Evolutionary conservation across 1,140 invertebrate genomes (phyloP), one percentile per base, ranked within the genome.

Genomic region (Myzus persicae): DNA sequence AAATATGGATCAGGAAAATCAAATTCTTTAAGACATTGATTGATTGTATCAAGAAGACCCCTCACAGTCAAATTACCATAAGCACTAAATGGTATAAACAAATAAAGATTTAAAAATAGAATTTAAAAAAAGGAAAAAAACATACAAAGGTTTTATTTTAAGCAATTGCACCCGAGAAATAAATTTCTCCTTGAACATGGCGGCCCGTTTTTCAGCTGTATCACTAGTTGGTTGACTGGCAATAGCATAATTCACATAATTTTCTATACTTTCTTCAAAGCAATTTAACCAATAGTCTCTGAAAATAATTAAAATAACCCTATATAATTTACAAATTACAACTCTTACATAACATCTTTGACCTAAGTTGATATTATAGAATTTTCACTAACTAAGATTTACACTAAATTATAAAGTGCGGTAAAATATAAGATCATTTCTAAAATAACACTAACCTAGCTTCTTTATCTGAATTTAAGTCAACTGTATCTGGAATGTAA

Each of bases 1-100:
- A 97, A 96, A 96, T 98, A 99, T 24, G 98, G 97, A 96, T 99
- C 99, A 94, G 97, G 97, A 95, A 99, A 99, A 94, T 98, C 97
- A 95, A 97, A 98, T 94, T 98, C 97, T 94, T 97, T 96, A 94
- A 99, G 96, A 95, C 97, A 98, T 95, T 98, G 98, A 95, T 99
- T 98, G 94, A 99, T 98, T 88, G 98, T 97, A 95, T 99, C 98
- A 93, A 99, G 96, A 93, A 99, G 95, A 95, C 97, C 97, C 95
- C 99, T 96, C 93, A 99, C 98, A 93, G 97, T 98, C 93, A 99
- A 96, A 93, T 97, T 97, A 93, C 98, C 98, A 96, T 97, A 98
- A 93, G 97, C 97, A 96, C 98, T 98, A 95, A 95, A 96, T 59
- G n/a, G 38, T 31, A 95, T 40, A 90, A 84, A 93, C 48, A 48